These are phyloP conservation scores for Leptopilina boulardi DNA, from an alignment of 1,140 invertebrate genomes.

Conservation along the genomic window DNA sequence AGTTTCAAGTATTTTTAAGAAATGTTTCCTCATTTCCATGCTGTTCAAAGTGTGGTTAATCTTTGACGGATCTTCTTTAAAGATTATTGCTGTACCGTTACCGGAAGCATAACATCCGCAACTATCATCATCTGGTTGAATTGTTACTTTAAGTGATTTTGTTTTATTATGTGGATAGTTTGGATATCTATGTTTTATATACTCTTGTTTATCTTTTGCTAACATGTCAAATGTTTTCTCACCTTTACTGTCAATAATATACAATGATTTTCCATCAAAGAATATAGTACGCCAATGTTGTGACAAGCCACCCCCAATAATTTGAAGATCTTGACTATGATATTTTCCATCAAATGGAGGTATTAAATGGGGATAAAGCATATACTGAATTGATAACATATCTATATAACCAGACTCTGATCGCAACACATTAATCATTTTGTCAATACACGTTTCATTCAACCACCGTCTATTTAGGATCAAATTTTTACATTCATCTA, in stretches of 20 bases:
- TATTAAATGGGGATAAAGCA: slow-evolving; percentile 35
- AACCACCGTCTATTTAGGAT: not conserved
- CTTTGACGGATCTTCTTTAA: slow-evolving; percentile 29
- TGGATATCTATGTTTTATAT: slow-evolving; percentile 30
- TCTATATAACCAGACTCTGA: slow-evolving; percentile 23
- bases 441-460: slow-evolving; percentile 37
- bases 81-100: slow-evolving; percentile 37
- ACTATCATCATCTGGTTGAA: slow-evolving; percentile 37
- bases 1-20: too few relatives aligned
- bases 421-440: slow-evolving; percentile 34
- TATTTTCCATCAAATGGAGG: not conserved
- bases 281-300: slow-evolving; percentile 42
- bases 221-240: slow-evolving; percentile 18
- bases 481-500: too few relatives aligned
- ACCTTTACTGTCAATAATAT: slow-evolving; percentile 42
- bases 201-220: slow-evolving; percentile 19
- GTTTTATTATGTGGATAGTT: too few relatives aligned
- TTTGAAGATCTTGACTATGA: slow-evolving; percentile 38
- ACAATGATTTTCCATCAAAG: slow-evolving; percentile 33
- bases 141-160: slow-evolving; percentile 1
- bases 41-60: too few relatives aligned
- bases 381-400: slow-evolving; percentile 35
- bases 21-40: too few relatives aligned
- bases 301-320: slow-evolving; percentile 37
- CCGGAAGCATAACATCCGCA: slow-evolving; percentile 47